Conservation (phyloP, 1,140 invertebrate species). For the Philaenus spumarius region DNA sequence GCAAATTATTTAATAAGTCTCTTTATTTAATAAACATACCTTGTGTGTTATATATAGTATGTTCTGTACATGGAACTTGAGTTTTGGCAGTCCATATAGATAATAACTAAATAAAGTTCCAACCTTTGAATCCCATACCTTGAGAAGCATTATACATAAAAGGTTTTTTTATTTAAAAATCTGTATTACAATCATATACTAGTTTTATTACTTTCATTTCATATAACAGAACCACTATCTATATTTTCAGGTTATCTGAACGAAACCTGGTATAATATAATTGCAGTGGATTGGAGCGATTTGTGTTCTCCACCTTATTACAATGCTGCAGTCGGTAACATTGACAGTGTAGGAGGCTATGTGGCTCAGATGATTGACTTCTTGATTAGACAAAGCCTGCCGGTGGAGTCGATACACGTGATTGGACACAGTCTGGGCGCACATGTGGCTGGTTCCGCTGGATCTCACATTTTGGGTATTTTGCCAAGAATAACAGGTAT, state of each 20-base stretch:
- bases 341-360: slow-evolving; percentile 52
- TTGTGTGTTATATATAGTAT: too few relatives aligned
- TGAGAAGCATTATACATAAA: too few relatives aligned
- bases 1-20: too few relatives aligned
- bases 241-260: slow-evolving; percentile 14
- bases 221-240: too few relatives aligned
- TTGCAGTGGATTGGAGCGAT: slow-evolving; percentile 50
- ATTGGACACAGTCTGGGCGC: slow-evolving; percentile 80
- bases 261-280: slow-evolving; percentile 45
- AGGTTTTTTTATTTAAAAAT: too few relatives aligned
- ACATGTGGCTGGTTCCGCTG: slow-evolving; percentile 69
- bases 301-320: slow-evolving; percentile 39
- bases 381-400: slow-evolving; percentile 43
- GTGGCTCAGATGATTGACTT: slow-evolving; percentile 53
- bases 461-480: slow-evolving; percentile 44
- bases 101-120: too few relatives aligned
- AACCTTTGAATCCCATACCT: too few relatives aligned
- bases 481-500: slow-evolving; percentile 52
- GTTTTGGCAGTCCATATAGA: too few relatives aligned
- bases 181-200: too few relatives aligned
- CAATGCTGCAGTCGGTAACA: slow-evolving; percentile 47
- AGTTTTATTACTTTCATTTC: too few relatives aligned
- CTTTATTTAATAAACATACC: too few relatives aligned
- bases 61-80: too few relatives aligned
- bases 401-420: slow-evolving; percentile 55